A percentile compares a stretch with the other conserved stretches of the same genome.
These are phyloP conservation scores for Propithecus perrieri DNA, from an alignment of 2,797 vertebrate species.

Conservation along the genomic window DNA sequence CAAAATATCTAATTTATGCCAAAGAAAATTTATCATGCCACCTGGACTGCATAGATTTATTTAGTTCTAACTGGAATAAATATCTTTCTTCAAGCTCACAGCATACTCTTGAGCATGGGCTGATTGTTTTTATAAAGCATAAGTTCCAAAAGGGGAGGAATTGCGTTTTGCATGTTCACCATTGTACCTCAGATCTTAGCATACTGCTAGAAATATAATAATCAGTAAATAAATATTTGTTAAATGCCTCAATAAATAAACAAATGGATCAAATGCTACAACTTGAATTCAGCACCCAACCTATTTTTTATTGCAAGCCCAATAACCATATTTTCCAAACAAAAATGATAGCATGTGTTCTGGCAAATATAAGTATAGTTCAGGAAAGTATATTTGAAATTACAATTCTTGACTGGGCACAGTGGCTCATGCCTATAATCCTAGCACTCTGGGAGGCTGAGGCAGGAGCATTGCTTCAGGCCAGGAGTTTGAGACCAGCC, in stretches of 20 bases:
- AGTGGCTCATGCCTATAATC: too few species aligned
- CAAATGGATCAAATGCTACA: neutral
- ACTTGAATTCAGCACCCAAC: neutral
- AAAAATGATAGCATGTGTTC: neutral
- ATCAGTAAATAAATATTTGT: neutral
- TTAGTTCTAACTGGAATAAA: neutral
- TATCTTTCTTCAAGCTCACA: neutral
- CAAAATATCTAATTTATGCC: neutral
- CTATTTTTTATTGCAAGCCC: neutral
- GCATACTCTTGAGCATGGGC: neutral
- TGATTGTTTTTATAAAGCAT: neutral
- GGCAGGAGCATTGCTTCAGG: too few species aligned
- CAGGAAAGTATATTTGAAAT: neutral
- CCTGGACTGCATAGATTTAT: neutral
- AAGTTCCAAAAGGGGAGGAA: neutral
- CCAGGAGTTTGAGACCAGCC: too few species aligned
- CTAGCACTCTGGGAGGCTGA: too few species aligned
- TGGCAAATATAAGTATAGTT: neutral
- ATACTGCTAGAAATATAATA: neutral
- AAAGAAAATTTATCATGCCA: neutral
- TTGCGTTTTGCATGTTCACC: neutral
- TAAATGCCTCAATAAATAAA: neutral
- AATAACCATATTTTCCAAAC: neutral
- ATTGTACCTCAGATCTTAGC: neutral
- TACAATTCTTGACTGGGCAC: neutral